Evolutionary conservation across 2,797 vertebrate genomes (phyloP), one percentile per base, ranked within the genome.

Genomic region (Protosalanx chinensis): DNA sequence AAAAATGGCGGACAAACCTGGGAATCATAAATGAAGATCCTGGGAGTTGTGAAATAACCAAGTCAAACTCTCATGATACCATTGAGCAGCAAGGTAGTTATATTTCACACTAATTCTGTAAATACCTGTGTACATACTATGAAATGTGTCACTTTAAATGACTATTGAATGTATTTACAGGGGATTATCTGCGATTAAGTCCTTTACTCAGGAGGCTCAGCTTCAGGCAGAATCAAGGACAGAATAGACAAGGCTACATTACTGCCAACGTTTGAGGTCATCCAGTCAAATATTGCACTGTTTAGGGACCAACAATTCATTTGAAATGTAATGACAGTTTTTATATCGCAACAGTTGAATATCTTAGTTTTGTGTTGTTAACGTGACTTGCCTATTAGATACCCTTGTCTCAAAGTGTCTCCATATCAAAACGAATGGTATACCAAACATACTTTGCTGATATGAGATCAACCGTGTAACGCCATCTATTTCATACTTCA

Each of bases 21-120:
- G 89, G 91, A 16, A 91, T 92, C 68, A 90, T 94, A 69, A 91
- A 89, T 0, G 92, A 95, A 85, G 94, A 95, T 16, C 93, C 94
- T 0, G 93, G 90, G 1, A 85, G 23, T 27, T 29, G 23, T 60
- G 58, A 71, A 0, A 88, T 51, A 3, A 20, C 13, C 61, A 61
- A 0, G 6, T 1, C 61, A 1, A 2, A 8, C 29, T 1, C 16
- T 1, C 0, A 4, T 0, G 27, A 58, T 3, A 58, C 6, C 56
- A 58, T 8, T 58, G 56, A 23, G 23, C 56, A 23, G 18, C 20
- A 29, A 18, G 3, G 8, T 46, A 46, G 35, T 23, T 10, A 64
- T 58, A 8, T 58, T 57, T 57, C 16, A 20, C 2, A 15, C 3
- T 6, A 29, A 27, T 29, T 60, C 6, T 13, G 6, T 27, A 60